phyloP scores from a whole-genome alignment of 35 echinoderm and acorn worm genomes.

The Stichopus chloronotus region DNA sequence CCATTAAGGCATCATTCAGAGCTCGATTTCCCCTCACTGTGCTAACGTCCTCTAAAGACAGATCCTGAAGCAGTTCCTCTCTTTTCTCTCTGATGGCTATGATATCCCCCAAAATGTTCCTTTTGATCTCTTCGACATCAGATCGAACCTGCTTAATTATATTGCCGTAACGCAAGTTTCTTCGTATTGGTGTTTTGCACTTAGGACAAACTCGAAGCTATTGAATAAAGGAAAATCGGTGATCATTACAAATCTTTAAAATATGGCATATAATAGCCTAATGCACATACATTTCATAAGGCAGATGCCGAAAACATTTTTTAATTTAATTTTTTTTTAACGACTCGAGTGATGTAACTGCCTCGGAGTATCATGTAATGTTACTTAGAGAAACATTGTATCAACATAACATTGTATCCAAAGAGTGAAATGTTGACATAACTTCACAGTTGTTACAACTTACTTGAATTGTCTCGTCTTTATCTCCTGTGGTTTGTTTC shows the following conservation, averaged over 20 bases:
- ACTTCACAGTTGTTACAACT: background rate
- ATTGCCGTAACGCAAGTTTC: slow-evolving; percentile 81
- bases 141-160: slow-evolving; percentile 65
- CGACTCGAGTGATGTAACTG: no score
- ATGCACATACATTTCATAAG: no score
- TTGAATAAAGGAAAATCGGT: background rate
- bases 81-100: background rate
- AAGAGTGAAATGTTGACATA: no score
- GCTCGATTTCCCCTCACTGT: background rate
- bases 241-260: background rate
- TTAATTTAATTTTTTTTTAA: no score
- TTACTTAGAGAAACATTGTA: no score
- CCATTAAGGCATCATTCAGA: no score
- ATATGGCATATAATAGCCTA: background rate
- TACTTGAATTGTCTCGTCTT: slow-evolving; percentile 30
- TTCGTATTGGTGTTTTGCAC: slow-evolving; percentile 89
- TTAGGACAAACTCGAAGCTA: slow-evolving; percentile 67
- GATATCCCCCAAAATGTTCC: slow-evolving; percentile 42
- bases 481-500: slow-evolving; percentile 35
- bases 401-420: no score
- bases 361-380: no score
- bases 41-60: background rate
- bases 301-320: no score
- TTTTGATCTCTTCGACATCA: slow-evolving; percentile 84
- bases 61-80: slow-evolving; percentile 24